Evolutionary conservation across 2,888 invertebrate species (phyloP), one percentile per base, ranked within the genome.

Genomic region (Cataglyphis rosenhaueri): DNA sequence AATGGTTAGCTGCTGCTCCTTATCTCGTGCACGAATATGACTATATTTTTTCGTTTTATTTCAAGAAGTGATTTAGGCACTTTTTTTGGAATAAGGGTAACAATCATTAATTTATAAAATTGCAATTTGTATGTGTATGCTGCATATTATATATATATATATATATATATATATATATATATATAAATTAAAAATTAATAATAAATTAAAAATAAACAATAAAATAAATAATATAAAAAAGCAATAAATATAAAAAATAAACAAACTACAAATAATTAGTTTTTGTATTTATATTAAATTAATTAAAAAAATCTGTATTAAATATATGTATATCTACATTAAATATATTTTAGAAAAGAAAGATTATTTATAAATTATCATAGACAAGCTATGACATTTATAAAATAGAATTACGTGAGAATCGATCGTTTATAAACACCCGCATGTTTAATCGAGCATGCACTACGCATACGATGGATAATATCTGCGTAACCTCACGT

Each of bases 371-470:
- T 25, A 70, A 18, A n/a, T 25, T 41, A 21, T 59, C 21, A 10
- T 25, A 57, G 32, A 70, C 18, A 3, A 57, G 18, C 25, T 32
- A n/a, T 59, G 41, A 32, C 5, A 41, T 25, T 65, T 41, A 57
- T 70, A 78, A 78, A 78, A 70, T 32, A 70, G 41, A 78, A 70
- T 6, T 15, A 41, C 21, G 55, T 66, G 70, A 70, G 59, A 70
- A 70, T 68, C 57, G 78, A 78, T 78, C 12, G 57, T 38, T 18
- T 48, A n/a, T 8, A 12, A 35, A 52, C 48, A 48, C 55, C 35
- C 75, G 57, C 70, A 70, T 44, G 70, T 78, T 70, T 78, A 78
- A 76, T 81, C 64, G 76, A 44, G 64, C 55, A 21, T 76, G 52
- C 75, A 64, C 55, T 65, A 75, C 76, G 57, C 64, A 74, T 32